Base-by-base conservation (phyloP, 2,797 vertebrate genomes). In the Lacerta viridis region DNA sequence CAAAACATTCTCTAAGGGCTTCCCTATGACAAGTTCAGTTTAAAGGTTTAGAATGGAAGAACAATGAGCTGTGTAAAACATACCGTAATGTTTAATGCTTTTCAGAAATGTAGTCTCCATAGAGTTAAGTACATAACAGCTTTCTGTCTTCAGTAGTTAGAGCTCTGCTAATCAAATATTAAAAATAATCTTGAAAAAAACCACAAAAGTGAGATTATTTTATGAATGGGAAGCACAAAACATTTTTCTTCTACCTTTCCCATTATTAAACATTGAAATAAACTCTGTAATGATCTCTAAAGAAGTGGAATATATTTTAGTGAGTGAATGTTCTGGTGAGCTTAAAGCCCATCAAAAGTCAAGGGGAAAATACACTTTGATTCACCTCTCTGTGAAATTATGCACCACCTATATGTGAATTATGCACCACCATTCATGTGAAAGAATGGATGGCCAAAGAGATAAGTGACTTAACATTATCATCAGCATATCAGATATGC, bases 121-220 rank as follows among this genome's bases (percentile, higher is more conserved):
- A 87, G 43, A 20, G 20, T 39, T 55, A 8, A 79, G 76, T 69
- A 15, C 77, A 5, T 74, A 18, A 84, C 86, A 91, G 2, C 1
- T 85, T 93, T 75, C 74, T 87, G 1, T 55, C 66, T 91, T 92
- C 20, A 50, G 50, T 66, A 68, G 82, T 2, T 87, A 29, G 50
- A 55, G 84, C 83, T 94, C 83, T 41, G 25, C 4, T 87, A 93
- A 78, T 64, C 39, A 94, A 83, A 91, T 89, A 84, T 85, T 92
- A 77, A 92, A 94, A 93, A 90, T 87, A 83, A 81, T 36, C 27
- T 46, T 75, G 10, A 39, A 87, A 90, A 90, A 92, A 55, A 55
- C 50, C 84, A 91, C 94, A 87, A 86, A 91, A 4, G 20, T 93
- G 18, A 77, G 87, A 91, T 90, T 90, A 89, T 90, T 91, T 88